Evolutionary conservation across 2,797 vertebrate genomes (phyloP).

Genomic region (Garrulus glandarius): DNA sequence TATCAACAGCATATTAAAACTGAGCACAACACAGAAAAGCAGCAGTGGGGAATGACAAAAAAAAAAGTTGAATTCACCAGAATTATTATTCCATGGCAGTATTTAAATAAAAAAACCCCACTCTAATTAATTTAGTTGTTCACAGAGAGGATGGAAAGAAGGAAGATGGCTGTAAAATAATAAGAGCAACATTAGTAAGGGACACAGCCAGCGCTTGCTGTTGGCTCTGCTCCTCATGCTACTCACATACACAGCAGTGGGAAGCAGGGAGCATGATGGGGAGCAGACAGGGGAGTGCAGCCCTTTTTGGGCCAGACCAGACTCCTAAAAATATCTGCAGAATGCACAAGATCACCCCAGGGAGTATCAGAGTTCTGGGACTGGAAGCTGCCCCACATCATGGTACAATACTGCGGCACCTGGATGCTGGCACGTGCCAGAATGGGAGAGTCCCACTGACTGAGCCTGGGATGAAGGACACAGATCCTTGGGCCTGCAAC

Average conservation of each 20-base stretch:
- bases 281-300: not conserved
- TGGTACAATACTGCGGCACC: fast-evolving
- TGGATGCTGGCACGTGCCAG: fast-evolving
- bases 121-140: constrained; percentile 61
- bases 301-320: not conserved
- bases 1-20: constrained; percentile 20
- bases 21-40: not conserved
- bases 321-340: not conserved
- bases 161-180: constrained; percentile 32
- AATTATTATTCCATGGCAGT: constrained; percentile 28
- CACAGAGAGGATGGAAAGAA: not conserved
- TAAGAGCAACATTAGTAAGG: constrained; percentile 29
- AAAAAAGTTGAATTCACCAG: not conserved
- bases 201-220: not conserved
- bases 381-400: not conserved
- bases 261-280: not conserved
- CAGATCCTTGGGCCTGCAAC: not conserved
- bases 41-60: not conserved
- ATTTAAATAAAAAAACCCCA: not conserved
- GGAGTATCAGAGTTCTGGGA: not conserved
- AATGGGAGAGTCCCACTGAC: fast-evolving
- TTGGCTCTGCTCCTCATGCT: not conserved
- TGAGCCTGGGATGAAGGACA: not conserved
- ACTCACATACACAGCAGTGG: not conserved
- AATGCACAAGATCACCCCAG: not conserved